phyloP scores from a whole-genome alignment of 1,140 invertebrate genomes.

The Melanaphis sacchari region DNA sequence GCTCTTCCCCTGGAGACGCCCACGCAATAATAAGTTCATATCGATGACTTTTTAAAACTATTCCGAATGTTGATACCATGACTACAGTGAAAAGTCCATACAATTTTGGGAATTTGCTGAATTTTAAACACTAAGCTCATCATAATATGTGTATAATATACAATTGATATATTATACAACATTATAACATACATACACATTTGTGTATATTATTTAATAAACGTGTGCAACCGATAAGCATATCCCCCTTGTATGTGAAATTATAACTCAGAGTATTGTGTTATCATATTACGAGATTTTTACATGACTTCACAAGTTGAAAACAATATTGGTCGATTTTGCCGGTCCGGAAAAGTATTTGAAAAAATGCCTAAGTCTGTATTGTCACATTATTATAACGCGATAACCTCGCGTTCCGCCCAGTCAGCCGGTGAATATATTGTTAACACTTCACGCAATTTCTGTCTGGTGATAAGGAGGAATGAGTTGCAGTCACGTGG shows the following conservation, averaged over 20 bases:
- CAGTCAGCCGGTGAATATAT: conserved; percentile 14
- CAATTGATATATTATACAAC: neutral
- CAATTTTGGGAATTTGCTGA: neutral
- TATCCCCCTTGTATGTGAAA: neutral
- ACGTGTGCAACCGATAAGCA: neutral
- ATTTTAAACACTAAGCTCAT: neutral
- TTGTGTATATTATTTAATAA: neutral
- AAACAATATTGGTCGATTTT: neutral
- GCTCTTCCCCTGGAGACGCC: too few relatives aligned
- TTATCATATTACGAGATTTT: conserved; percentile 24
- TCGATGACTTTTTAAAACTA: neutral
- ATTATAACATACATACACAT: neutral
- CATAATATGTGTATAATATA: neutral
- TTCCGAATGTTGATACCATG: neutral
- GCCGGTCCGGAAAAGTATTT: neutral
- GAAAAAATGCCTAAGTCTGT: conserved; percentile 3
- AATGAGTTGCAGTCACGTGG: neutral
- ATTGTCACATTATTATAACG: neutral
- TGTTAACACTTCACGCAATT: conserved; percentile 13
- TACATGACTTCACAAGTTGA: conserved; percentile 40
- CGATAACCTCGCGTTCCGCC: conserved; percentile 28
- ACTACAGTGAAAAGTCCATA: neutral
- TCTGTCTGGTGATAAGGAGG: conserved; percentile 42
- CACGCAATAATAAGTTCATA: too few relatives aligned
- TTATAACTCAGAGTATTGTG: neutral